Evolutionary conservation across 1,140 invertebrate genomes (phyloP).

Genomic region (Nebria ingens): DNA sequence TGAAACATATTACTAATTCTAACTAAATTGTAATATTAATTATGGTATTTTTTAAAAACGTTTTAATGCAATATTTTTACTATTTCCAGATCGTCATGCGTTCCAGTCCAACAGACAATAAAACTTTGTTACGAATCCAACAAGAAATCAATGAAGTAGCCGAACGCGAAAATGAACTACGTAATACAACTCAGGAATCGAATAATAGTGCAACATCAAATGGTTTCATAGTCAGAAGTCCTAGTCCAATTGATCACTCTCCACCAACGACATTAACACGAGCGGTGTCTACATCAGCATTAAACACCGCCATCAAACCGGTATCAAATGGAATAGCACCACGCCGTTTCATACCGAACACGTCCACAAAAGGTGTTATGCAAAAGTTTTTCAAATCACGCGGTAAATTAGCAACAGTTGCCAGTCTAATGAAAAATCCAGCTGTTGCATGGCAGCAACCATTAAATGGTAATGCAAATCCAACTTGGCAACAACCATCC

Average conservation of each 20-base stretch:
- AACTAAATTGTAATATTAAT: too few relatives aligned
- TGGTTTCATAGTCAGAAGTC: not conserved
- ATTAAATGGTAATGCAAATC: too few relatives aligned
- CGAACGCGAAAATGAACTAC: slow-evolving; percentile 29
- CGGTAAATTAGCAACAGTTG: slow-evolving; percentile 21
- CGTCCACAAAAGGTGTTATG: slow-evolving; percentile 29
- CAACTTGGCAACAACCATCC: slow-evolving; percentile 18
- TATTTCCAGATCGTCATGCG: not conserved
- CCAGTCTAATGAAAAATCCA: not conserved
- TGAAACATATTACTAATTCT: too few relatives aligned
- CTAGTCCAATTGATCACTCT: not conserved
- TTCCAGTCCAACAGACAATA: slow-evolving; percentile 17
- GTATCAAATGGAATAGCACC: not conserved
- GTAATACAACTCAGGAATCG: not conserved
- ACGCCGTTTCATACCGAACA: slow-evolving; percentile 18
- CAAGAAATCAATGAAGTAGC: slow-evolving; percentile 31
- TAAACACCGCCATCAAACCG: not conserved
- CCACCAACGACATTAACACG: not conserved
- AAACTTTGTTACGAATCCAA: slow-evolving; percentile 29
- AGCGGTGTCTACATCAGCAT: not conserved
- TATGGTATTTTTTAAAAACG: too few relatives aligned
- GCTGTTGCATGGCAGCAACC: slow-evolving; percentile 13
- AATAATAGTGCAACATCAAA: not conserved
- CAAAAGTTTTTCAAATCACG: slow-evolving; percentile 31
- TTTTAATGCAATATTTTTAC: too few relatives aligned